Conservation (phyloP, 1,140 invertebrate genomes). For the Monomorium pharaonis region DNA sequence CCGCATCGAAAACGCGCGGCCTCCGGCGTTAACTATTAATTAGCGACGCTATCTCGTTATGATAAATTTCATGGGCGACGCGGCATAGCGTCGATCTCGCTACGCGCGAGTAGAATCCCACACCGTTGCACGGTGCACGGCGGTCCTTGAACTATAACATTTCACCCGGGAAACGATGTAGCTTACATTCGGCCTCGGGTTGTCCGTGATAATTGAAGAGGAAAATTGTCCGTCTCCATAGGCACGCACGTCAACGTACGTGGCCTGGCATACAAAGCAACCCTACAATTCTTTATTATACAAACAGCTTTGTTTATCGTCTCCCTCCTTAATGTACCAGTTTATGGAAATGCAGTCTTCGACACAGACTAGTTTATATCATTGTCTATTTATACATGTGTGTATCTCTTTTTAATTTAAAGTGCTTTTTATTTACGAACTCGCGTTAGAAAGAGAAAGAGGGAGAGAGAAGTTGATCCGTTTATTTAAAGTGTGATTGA, state of each 20-base stretch:
- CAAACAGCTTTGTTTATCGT: background rate
- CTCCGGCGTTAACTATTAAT: conserved; percentile 48
- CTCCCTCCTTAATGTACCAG: background rate
- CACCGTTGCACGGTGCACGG: background rate
- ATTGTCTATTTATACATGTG: background rate
- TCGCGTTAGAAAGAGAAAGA: too few relatives aligned
- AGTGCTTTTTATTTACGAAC: background rate
- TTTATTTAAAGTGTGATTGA: background rate
- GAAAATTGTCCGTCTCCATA: conserved; percentile 7
- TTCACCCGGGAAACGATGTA: conserved; percentile 40
- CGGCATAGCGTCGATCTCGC: background rate
- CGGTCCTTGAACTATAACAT: conserved; percentile 73
- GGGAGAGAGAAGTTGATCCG: background rate
- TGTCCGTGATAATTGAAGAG: conserved; percentile 35
- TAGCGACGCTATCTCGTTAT: conserved; percentile 10
- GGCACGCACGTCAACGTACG: background rate
- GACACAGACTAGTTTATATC: background rate
- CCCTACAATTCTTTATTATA: background rate
- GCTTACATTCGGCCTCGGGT: conserved; percentile 32
- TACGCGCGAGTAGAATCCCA: conserved; percentile 25
- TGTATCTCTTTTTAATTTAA: conserved; percentile 14
- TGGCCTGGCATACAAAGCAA: background rate
- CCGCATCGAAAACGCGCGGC: background rate
- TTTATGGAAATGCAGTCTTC: background rate
- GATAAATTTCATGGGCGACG: conserved; percentile 45